Evolutionary conservation across 2,113 vertebrate genomes (phyloP).

Genomic region (Cephalopterus ornatus): DNA sequence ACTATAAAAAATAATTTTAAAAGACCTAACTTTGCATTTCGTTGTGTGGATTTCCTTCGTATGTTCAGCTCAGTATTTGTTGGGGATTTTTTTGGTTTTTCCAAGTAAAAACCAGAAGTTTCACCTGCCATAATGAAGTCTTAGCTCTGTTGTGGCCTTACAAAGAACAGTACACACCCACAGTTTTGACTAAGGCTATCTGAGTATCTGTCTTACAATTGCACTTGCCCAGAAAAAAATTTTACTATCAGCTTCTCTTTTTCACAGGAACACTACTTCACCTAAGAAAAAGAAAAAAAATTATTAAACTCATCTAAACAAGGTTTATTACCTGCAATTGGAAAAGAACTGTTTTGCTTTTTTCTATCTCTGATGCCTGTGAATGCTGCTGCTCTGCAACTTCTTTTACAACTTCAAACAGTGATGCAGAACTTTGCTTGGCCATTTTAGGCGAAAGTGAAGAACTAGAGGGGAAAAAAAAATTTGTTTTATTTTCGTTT

Average conservation of each 20-base stretch:
- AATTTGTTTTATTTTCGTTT: neutral
- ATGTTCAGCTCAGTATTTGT: neutral
- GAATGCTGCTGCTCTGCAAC: constrained; percentile 69
- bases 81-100: neutral
- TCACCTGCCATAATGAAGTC: neutral
- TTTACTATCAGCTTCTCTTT: neutral
- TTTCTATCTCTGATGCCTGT: constrained; percentile 71
- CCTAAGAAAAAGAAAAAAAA: neutral
- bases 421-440: constrained; percentile 10
- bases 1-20: neutral
- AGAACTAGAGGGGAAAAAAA: neutral
- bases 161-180: neutral
- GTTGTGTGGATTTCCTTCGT: neutral
- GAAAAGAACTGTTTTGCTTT: constrained; percentile 47
- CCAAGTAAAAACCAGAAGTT: neutral
- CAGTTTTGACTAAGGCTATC: neutral
- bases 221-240: neutral
- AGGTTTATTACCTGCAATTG: constrained; percentile 68
- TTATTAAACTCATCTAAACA: neutral
- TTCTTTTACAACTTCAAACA: constrained; percentile 64
- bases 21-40: neutral
- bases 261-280: neutral
- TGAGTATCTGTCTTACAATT: neutral
- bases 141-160: neutral
- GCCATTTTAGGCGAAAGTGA: constrained; percentile 19